Percentiles rank a stretch among this genome's conserved stretches.
Conservation (phyloP, 2,113 vertebrate species). For the Amia ocellicauda region DNA sequence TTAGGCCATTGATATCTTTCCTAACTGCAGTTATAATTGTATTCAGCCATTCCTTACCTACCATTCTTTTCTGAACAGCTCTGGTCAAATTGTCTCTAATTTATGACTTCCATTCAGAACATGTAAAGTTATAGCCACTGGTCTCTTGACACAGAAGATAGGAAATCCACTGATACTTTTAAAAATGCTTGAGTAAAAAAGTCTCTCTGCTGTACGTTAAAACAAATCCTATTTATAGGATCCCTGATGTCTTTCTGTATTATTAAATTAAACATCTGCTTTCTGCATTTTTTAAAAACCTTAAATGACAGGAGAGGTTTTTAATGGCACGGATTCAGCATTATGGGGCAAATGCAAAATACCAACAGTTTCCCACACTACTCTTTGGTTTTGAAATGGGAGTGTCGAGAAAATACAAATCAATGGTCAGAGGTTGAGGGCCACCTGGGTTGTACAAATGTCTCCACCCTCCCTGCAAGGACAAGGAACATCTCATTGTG, state of each 20-base stretch:
- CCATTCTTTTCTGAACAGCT: slow-evolving; percentile 19
- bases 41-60: neutral
- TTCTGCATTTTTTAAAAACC: slow-evolving; percentile 23
- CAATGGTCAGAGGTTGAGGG: no score
- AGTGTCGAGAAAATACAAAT: neutral
- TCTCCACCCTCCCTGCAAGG: no score
- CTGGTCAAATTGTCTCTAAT: neutral
- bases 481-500: no score
- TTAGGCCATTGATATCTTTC: no score
- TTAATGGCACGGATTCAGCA: slow-evolving; percentile 32
- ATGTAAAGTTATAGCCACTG: slow-evolving; percentile 4
- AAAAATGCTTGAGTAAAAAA: neutral
- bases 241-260: slow-evolving; percentile 17
- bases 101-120: slow-evolving; percentile 6
- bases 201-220: slow-evolving; percentile 1
- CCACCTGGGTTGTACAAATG: no score
- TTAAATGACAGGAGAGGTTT: slow-evolving; percentile 20
- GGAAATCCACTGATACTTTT: slow-evolving; percentile 11
- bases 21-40: no score
- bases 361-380: slow-evolving; percentile 46
- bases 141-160: slow-evolving; percentile 13
- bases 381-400: no score
- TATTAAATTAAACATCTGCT: slow-evolving; percentile 43
- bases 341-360: slow-evolving; percentile 40
- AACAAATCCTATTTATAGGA: slow-evolving; percentile 29